These are phyloP conservation scores for Rambutsinella grinnellia DNA, from an alignment of 2,888 invertebrate genomes.

Conservation along the genomic window DNA sequence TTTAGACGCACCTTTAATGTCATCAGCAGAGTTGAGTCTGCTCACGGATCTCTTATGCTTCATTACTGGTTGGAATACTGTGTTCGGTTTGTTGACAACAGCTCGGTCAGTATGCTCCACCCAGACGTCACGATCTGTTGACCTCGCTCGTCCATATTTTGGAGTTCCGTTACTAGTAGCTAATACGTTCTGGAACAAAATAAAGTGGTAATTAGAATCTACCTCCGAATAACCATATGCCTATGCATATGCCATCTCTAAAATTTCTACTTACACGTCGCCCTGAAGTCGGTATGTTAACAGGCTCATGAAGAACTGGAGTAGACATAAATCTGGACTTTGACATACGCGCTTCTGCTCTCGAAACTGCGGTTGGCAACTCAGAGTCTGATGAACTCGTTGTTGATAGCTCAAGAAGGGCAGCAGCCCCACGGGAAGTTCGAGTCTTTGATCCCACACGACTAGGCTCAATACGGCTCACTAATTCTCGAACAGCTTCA, in stretches of 20 bases:
- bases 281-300: conserved; percentile 9
- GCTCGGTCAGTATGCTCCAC: conserved; percentile 86
- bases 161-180: conserved; percentile 81
- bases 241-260: neutral
- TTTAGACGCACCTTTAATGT: conserved; percentile 76
- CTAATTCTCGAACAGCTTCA: conserved; percentile 55
- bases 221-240: neutral
- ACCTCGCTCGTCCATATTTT: conserved; percentile 84
- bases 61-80: conserved; percentile 88
- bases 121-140: conserved; percentile 84
- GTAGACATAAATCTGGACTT: conserved; percentile 42
- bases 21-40: conserved; percentile 80
- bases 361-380: conserved; percentile 29
- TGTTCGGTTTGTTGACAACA: conserved; percentile 79
- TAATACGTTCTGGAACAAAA: conserved; percentile 73
- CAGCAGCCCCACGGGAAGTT: conserved; percentile 16
- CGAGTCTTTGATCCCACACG: conserved; percentile 7
- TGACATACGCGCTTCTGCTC: neutral
- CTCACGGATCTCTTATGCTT: conserved; percentile 84
- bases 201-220: neutral
- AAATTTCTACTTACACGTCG: conserved; percentile 26
- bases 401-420: conserved; percentile 24
- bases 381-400: conserved; percentile 62
- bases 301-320: conserved; percentile 33
- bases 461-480: conserved; percentile 22